Evolutionary conservation across 1,140 invertebrate genomes (phyloP).

Genomic region (Heliconius nattereri): DNA sequence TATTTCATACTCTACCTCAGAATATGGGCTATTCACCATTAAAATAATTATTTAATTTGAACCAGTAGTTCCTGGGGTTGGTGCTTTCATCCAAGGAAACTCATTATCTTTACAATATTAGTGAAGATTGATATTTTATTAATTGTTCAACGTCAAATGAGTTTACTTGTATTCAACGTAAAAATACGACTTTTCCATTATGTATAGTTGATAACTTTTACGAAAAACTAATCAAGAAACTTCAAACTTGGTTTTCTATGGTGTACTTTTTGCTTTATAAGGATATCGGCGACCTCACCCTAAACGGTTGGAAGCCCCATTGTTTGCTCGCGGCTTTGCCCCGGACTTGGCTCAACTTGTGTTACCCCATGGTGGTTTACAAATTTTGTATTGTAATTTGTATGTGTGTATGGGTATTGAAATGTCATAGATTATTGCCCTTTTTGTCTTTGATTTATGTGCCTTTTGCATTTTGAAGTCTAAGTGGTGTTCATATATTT

Average conservation of each 20-base stretch:
- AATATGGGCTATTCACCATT: too few species aligned
- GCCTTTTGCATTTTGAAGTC: neutral
- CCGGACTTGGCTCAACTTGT: constrained; percentile 18
- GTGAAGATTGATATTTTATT: too few species aligned
- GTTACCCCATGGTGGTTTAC: neutral
- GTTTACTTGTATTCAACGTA: too few species aligned
- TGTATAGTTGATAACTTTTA: too few species aligned
- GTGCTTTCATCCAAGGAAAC: too few species aligned
- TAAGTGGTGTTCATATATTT: neutral
- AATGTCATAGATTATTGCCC: neutral
- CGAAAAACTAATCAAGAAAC: neutral
- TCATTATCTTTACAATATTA: too few species aligned
- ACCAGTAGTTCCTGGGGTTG: too few species aligned
- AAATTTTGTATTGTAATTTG: neutral
- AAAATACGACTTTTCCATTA: too few species aligned
- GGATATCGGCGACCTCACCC: constrained; percentile 28
- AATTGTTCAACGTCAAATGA: too few species aligned
- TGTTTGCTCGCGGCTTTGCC: constrained; percentile 24
- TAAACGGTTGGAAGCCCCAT: constrained; percentile 21
- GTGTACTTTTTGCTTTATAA: neutral
- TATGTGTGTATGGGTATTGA: neutral
- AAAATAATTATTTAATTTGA: too few species aligned
- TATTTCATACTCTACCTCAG: too few species aligned
- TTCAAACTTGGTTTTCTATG: neutral
- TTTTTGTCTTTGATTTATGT: neutral